A percentile compares a stretch with the other conserved stretches of the same genome.
phyloP scores from a whole-genome alignment of 2,888 invertebrate genomes.

The Phytoseiulus persimilis region DNA sequence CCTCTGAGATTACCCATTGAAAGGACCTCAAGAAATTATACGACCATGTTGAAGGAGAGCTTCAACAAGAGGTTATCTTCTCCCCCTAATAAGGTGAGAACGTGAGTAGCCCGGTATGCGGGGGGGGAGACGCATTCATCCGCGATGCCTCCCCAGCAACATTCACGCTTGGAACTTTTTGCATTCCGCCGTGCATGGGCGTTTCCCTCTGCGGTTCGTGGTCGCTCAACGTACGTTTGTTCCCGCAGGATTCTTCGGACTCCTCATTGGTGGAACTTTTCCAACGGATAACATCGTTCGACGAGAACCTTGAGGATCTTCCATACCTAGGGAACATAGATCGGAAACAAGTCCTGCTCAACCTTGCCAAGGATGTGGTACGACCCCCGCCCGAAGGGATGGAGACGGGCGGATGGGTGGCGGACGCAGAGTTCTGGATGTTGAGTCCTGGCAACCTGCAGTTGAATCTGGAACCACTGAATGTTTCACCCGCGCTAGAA shows the following conservation, averaged over 20 bases:
- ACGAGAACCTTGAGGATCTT: conserved; percentile 26
- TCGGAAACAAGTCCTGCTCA: conserved; percentile 28
- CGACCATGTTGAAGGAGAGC: conserved; percentile 8
- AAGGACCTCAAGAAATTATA: conserved; percentile 34
- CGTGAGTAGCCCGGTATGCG: background rate
- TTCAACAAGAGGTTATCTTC: conserved; percentile 19
- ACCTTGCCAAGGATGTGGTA: conserved; percentile 29
- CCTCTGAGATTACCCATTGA: conserved; percentile 28
- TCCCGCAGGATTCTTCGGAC: conserved; percentile 9
- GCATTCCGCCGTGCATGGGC: no score
- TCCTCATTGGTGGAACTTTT: conserved; percentile 29
- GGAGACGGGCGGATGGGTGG: conserved; percentile 26
- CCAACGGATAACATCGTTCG: conserved; percentile 21
- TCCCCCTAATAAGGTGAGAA: conserved; percentile 22
- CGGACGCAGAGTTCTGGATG: conserved; percentile 36
- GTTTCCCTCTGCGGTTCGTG: no score
- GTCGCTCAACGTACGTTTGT: no score
- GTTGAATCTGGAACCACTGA: conserved; percentile 33
- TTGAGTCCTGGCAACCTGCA: background rate
- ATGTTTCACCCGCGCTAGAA: conserved; percentile 16
- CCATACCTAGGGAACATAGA: conserved; percentile 21
- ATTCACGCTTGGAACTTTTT: no score
- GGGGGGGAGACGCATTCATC: no score
- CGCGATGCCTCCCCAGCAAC: no score
- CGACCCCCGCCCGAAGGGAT: conserved; percentile 26